These are phyloP conservation scores for Coturnix japonica DNA, from an alignment of 2,113 vertebrate species.

Conservation along the genomic window DNA sequence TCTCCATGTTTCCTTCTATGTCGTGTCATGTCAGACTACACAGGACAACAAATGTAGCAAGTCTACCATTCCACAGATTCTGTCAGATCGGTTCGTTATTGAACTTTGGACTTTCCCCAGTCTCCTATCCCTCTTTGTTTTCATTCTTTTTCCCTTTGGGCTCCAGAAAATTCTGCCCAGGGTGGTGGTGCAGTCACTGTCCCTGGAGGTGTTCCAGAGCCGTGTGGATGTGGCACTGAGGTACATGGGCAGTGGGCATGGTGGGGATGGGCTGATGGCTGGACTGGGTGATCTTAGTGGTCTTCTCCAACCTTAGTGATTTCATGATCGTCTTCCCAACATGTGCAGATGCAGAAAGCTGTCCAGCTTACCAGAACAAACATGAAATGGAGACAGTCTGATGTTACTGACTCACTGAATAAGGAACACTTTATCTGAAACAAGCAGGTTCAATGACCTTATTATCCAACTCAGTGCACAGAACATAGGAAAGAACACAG, in stretches of 20 bases:
- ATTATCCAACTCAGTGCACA: neutral
- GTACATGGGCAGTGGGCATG: too few species aligned
- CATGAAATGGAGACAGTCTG: neutral
- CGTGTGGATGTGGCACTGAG: too few species aligned
- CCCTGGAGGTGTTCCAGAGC: too few species aligned
- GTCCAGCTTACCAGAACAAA: neutral
- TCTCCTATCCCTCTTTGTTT: neutral
- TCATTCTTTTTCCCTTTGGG: neutral
- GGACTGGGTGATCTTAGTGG: too few species aligned
- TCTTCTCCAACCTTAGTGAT: too few species aligned
- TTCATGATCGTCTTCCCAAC: neutral
- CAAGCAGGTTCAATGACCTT: neutral
- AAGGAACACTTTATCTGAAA: neutral
- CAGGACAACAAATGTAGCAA: neutral
- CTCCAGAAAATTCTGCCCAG: too few species aligned
- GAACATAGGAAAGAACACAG: neutral
- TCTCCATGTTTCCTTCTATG: neutral
- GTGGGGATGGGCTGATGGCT: too few species aligned
- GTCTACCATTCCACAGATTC: neutral
- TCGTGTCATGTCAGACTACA: neutral
- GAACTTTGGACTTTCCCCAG: fast-evolving
- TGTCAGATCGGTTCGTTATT: neutral
- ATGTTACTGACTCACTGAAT: neutral
- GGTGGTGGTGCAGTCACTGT: too few species aligned
- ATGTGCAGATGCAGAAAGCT: neutral